Percentiles rank a stretch among this genome's conserved stretches.
Evolutionary conservation across 2,113 vertebrate genomes (phyloP).

Genomic region (Mystacornis crossleyi): DNA sequence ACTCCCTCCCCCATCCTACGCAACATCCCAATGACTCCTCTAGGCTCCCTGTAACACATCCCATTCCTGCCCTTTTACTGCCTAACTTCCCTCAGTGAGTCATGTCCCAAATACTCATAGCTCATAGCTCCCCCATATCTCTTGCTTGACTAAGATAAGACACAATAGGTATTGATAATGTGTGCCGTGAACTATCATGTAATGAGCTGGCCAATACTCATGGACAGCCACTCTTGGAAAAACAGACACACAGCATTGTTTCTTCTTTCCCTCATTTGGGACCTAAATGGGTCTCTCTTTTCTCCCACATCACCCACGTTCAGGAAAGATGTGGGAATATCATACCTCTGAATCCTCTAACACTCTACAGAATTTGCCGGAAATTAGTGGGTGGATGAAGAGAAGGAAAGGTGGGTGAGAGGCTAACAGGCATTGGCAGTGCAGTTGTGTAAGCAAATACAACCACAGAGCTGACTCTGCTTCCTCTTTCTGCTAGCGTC

Average conservation of each 20-base stretch:
- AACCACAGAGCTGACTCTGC: background rate
- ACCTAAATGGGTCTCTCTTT: background rate
- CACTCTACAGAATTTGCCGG: background rate
- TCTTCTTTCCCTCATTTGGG: background rate
- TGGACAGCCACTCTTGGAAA: background rate
- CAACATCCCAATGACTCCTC: background rate
- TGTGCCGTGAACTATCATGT: rapidly evolving
- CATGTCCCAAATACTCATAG: background rate
- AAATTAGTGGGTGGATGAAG: background rate
- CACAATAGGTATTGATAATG: background rate
- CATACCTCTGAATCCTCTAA: background rate
- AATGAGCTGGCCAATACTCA: background rate
- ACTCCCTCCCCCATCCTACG: background rate
- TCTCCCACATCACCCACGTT: background rate
- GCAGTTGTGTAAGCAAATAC: background rate
- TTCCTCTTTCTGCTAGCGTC: background rate
- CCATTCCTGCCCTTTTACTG: background rate
- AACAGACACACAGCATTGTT: background rate
- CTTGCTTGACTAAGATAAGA: constrained; percentile 22
- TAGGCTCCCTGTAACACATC: background rate
- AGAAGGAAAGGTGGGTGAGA: background rate
- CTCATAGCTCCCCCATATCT: background rate
- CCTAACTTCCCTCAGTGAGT: background rate
- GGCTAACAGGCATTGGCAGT: background rate
- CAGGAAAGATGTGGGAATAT: background rate